Conservation (phyloP, 2,797 vertebrate species). For the Vireo griseus region DNA sequence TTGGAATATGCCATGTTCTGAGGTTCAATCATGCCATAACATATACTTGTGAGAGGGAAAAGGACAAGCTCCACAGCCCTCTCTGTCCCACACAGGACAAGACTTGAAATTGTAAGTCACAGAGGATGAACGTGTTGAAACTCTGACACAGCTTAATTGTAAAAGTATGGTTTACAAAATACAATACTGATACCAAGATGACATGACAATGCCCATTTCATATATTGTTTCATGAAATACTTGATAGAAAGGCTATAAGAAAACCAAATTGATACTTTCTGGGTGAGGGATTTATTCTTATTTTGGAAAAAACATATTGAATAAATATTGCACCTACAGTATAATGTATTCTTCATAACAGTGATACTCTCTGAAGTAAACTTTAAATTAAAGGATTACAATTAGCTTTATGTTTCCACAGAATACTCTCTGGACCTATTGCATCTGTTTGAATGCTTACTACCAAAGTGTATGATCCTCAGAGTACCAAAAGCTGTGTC, state of each 20-base stretch:
- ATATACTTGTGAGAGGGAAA: background rate
- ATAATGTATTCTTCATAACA: background rate
- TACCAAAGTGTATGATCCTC: background rate
- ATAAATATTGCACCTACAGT: background rate
- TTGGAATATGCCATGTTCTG: background rate
- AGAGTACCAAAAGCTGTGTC: background rate
- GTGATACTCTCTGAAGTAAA: background rate
- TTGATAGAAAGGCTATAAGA: background rate
- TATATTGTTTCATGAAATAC: background rate
- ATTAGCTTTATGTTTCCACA: background rate
- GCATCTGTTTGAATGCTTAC: background rate
- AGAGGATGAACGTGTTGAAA: background rate
- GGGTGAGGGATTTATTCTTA: background rate
- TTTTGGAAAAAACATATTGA: background rate
- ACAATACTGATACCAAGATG: background rate
- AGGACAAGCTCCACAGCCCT: background rate
- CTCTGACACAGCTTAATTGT: background rate
- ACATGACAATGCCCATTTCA: background rate
- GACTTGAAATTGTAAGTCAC: background rate
- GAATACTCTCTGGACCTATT: background rate
- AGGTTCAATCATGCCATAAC: fast-evolving
- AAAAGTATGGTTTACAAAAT: background rate
- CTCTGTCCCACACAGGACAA: background rate
- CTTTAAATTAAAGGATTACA: background rate
- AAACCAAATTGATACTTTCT: background rate